Evolutionary conservation across 1,140 invertebrate species (phyloP), one percentile per base, ranked within the genome.

Genomic region (Ctenoplectra terminalis): DNA sequence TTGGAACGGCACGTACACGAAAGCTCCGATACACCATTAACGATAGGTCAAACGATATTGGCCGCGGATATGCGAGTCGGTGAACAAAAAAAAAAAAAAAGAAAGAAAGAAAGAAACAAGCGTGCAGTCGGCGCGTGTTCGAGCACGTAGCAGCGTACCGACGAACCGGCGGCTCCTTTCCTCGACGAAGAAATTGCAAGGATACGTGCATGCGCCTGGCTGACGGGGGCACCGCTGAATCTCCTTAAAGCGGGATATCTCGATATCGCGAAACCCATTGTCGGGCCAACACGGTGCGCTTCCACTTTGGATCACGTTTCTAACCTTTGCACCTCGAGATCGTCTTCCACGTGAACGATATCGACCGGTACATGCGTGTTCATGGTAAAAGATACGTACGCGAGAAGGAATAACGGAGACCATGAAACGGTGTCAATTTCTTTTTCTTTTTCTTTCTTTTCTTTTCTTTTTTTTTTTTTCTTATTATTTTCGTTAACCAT

Each of bases 161-260:
- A 9, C 26, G 40, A 8, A 5, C 31, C 23, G 3, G 17, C 40
- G 40, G 40, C 56, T 70, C 56, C 85, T 71, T 81, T 76, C 52
- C 74, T n/a, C 74, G 64, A 50, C 40, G 17, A 64, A 75, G 78
- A 86, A 89, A 81, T 87, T 83, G 75, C 76, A 54, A 83, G 88
- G 74, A 82, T 80, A 79, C 72, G 76, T 82, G 73, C 83, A 83
- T 67, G 87, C 70, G 76, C 71, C 71, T 72, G 78, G 56, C 50
- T 34, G 70, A 37, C 74, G 48, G 67, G 74, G 13, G 64, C 48
- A 52, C 66, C 34, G 63, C 63, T 76, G 80, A 79, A 72, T 58
- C 81, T 83, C 71, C 86, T 90, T 90, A 90, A 90, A 90, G 89
- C 82, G 81, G 79, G 90, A 90, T 90, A 90, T 90, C 85, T 81